Percentiles rank a stretch among this genome's conserved stretches.
These are phyloP conservation scores for Synanthedon myopaeformis DNA, from an alignment of 2,888 invertebrate genomes.

Conservation along the genomic window DNA sequence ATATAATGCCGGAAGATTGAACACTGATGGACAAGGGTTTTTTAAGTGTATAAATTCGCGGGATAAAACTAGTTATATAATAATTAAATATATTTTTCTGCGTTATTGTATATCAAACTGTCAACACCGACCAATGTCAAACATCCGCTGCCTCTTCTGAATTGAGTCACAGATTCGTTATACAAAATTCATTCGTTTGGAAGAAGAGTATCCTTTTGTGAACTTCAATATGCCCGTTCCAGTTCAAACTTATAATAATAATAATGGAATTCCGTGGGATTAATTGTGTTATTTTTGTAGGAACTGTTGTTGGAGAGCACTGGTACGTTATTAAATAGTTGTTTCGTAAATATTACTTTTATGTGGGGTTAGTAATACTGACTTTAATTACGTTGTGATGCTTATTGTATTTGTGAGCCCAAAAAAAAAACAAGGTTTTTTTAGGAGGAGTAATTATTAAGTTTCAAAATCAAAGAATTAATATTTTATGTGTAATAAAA, in stretches of 20 bases:
- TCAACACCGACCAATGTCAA: not conserved
- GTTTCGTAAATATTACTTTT: conserved; percentile 32
- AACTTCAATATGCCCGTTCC: conserved; percentile 35
- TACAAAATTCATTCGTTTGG: conserved; percentile 39
- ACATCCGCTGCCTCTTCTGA: conserved; percentile 10
- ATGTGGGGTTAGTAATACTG: conserved; percentile 10
- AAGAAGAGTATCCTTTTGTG: conserved; percentile 41
- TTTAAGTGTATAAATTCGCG: too few relatives aligned
- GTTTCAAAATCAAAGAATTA: too few relatives aligned
- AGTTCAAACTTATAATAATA: conserved; percentile 48
- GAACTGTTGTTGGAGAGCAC: conserved; percentile 28
- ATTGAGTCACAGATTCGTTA: conserved; percentile 18
- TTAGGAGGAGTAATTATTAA: too few relatives aligned
- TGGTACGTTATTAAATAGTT: conserved; percentile 42
- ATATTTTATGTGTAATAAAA: too few relatives aligned
- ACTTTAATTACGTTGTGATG: conserved; percentile 7
- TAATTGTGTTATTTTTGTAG: conserved; percentile 56
- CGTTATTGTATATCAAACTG: too few relatives aligned
- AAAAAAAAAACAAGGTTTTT: too few relatives aligned
- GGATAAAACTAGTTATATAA: too few relatives aligned
- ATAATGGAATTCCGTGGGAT: conserved; percentile 42
- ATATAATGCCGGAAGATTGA: too few relatives aligned
- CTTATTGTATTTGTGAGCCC: not conserved
- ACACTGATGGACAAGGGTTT: too few relatives aligned
- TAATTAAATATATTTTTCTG: too few relatives aligned